Evolutionary conservation across 2,888 invertebrate genomes (phyloP).

Genomic region (Microctonus brassicae): DNA sequence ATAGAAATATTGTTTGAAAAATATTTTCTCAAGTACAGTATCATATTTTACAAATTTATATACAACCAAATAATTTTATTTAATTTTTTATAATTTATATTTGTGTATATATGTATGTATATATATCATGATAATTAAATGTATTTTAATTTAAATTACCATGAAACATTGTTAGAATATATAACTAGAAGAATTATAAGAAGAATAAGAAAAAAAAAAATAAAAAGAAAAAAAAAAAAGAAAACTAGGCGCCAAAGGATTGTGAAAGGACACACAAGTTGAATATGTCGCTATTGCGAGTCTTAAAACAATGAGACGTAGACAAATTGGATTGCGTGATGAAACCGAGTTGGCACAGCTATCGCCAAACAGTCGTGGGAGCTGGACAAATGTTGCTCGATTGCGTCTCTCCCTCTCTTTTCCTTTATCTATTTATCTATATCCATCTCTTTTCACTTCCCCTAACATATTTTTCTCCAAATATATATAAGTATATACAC

Average conservation of each 20-base stretch:
- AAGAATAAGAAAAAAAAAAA: neutral
- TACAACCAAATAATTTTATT: too few species aligned
- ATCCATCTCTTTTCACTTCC: slow-evolving; percentile 32
- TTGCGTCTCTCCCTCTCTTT: slow-evolving; percentile 45
- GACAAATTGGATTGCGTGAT: slow-evolving; percentile 69
- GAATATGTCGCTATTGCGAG: slow-evolving; percentile 37
- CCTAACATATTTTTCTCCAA: slow-evolving; percentile 24
- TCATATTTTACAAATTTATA: too few species aligned
- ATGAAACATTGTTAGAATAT: neutral
- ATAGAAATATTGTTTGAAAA: neutral
- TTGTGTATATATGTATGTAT: too few species aligned
- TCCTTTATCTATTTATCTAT: slow-evolving; percentile 27
- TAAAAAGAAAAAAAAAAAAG: neutral
- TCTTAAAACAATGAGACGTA: slow-evolving; percentile 67
- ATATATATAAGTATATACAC: neutral
- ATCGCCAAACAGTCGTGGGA: slow-evolving; percentile 69
- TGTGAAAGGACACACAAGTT: neutral
- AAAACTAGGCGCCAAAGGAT: neutral
- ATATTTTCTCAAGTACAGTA: neutral
- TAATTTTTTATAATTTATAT: too few species aligned
- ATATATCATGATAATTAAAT: too few species aligned
- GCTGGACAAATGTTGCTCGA: slow-evolving; percentile 64
- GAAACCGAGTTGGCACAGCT: slow-evolving; percentile 69
- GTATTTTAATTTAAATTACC: too few species aligned
- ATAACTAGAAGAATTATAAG: neutral